Conservation (phyloP, 2,113 vertebrate genomes). For the Lipophrys pholis region DNA sequence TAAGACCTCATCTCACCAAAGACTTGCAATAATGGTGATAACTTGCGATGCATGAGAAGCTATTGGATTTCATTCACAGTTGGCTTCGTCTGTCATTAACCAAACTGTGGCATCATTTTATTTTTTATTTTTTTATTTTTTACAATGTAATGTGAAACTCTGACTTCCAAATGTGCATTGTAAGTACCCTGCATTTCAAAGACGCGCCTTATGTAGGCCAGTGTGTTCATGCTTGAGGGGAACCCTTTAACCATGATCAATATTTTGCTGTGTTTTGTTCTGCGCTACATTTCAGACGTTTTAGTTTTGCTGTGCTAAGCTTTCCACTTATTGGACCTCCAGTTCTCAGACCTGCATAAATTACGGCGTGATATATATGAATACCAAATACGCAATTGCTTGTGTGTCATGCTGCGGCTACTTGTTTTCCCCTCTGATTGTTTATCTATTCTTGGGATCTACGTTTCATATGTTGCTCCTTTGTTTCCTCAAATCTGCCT, state of each 20-base stretch:
- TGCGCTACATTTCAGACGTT: neutral
- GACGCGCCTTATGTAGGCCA: neutral
- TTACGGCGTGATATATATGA: constrained; percentile 3
- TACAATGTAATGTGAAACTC: neutral
- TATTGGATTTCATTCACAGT: neutral
- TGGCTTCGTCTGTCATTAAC: neutral
- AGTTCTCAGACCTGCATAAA: constrained; percentile 19
- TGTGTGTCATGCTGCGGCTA: neutral
- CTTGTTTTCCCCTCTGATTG: too few relatives aligned
- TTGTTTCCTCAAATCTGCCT: too few relatives aligned
- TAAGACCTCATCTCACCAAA: too few relatives aligned
- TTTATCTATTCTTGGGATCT: too few relatives aligned
- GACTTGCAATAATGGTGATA: neutral
- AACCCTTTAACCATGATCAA: constrained; percentile 8
- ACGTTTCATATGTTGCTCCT: too few relatives aligned
- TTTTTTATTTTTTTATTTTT: neutral
- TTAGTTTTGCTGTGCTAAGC: neutral
- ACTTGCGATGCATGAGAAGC: too few relatives aligned
- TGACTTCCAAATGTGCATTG: neutral
- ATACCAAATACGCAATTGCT: neutral
- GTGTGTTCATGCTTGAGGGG: neutral
- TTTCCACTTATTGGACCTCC: neutral
- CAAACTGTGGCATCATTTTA: neutral
- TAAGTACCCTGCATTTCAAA: neutral
- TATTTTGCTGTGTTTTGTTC: constrained; percentile 10